Evolutionary conservation across 2,888 invertebrate species (phyloP).

Genomic region (Drosophila hamatofila): DNA sequence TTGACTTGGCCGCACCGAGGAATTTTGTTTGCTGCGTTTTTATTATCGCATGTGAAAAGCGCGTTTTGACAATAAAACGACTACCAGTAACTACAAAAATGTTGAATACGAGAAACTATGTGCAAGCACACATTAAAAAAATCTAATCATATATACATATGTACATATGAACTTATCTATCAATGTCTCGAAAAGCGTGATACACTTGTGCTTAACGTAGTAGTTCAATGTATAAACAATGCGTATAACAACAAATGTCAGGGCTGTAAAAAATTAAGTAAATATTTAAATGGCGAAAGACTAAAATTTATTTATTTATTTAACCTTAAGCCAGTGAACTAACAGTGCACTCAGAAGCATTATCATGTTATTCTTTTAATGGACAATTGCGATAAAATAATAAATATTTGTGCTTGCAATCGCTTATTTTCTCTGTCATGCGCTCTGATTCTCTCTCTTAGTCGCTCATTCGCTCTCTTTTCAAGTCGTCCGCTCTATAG

Average conservation of each 20-base stretch:
- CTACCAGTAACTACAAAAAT: constrained; percentile 42
- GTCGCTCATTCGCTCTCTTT: not conserved
- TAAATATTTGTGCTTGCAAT: not conserved
- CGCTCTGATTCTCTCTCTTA: not conserved
- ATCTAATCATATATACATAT: not conserved
- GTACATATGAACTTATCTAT: not conserved
- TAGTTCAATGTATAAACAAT: not conserved
- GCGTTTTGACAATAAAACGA: constrained; percentile 63
- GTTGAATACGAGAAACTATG: constrained; percentile 13
- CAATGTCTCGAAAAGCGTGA: not conserved
- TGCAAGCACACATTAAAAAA: not conserved
- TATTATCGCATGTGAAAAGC: constrained; percentile 61
- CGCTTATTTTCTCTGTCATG: not conserved
- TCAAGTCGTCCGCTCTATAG: not conserved
- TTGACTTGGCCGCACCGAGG: constrained; percentile 2
- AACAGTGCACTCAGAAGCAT: not conserved
- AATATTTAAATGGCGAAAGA: not conserved
- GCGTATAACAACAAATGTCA: not conserved
- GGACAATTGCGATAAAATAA: not conserved
- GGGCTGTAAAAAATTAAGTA: not conserved
- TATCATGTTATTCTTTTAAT: not conserved
- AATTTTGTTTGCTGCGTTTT: constrained; percentile 47
- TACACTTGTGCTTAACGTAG: not conserved
- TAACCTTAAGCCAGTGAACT: too few relatives aligned
- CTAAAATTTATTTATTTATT: not conserved